phyloP scores from a whole-genome alignment of 2,797 vertebrate species.

The Myiotriccus ornatus region DNA sequence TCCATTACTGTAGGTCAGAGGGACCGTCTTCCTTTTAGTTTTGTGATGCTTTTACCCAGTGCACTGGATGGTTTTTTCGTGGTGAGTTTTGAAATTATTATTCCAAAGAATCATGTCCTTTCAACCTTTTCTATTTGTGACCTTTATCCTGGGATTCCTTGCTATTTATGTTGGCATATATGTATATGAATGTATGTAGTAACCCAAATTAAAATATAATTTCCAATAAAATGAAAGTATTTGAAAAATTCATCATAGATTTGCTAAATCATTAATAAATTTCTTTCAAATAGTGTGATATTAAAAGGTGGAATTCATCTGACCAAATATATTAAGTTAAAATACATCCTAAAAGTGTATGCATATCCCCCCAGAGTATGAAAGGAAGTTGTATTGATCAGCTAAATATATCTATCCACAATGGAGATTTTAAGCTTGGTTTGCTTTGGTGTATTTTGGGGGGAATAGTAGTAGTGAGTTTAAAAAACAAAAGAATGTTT shows the following conservation, averaged over 20 bases:
- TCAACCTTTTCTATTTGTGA: background rate
- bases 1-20: background rate
- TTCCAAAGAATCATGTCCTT: background rate
- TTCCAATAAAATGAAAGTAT: background rate
- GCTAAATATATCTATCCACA: background rate
- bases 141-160: background rate
- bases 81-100: background rate
- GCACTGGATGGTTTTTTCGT: background rate
- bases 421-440: background rate
- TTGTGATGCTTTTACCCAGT: background rate
- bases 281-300: background rate
- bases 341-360: background rate
- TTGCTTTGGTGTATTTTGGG: background rate
- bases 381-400: background rate
- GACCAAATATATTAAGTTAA: background rate
- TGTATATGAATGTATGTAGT: background rate
- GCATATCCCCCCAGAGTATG: background rate
- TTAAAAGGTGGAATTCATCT: background rate
- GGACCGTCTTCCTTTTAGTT: accelerated
- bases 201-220: background rate
- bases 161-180: background rate
- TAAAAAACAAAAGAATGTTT: background rate
- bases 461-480: too few species aligned
- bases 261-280: background rate
- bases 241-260: background rate